A percentile compares a stretch with the other conserved stretches of the same genome.
Evolutionary conservation across 2,113 vertebrate species (phyloP).

Genomic region (Plectropomus leopardus): DNA sequence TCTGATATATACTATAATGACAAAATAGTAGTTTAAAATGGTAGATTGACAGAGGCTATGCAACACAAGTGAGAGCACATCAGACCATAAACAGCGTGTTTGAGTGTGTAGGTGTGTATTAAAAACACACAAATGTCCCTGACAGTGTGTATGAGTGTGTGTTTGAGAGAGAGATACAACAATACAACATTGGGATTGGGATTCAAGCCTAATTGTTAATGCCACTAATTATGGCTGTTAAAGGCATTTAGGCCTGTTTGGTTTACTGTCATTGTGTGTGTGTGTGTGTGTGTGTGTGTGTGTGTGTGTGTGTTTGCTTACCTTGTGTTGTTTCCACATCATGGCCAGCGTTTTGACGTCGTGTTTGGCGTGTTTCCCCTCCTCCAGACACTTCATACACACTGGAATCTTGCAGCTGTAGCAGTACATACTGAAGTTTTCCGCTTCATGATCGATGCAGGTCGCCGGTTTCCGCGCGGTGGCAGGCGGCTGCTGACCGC

Average conservation of each 20-base stretch:
- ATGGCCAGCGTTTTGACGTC: conserved; percentile 92
- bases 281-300: neutral
- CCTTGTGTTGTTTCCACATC: conserved; percentile 99
- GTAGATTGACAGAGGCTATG: neutral
- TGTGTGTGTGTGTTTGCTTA: conserved; percentile 72
- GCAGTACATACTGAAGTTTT: conserved; percentile 96
- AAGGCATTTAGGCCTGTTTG: neutral
- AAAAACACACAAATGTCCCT: conserved; percentile 5
- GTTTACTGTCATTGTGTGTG: neutral
- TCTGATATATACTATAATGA: neutral
- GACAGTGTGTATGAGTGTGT: neutral
- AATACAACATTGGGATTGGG: neutral
- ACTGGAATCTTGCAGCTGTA: conserved; percentile 91
- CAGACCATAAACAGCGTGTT: neutral
- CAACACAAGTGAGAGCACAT: neutral
- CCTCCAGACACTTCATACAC: conserved; percentile 93
- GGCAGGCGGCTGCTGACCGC: conserved; percentile 63
- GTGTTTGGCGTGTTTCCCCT: conserved; percentile 92
- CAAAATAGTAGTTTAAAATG: neutral
- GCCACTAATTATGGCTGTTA: neutral
- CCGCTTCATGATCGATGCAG: conserved; percentile 94
- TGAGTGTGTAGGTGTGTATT: conserved; percentile 14
- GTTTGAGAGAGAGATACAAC: neutral
- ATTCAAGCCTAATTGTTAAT: conserved; percentile 6
- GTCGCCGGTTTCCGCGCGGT: conserved; percentile 87